Base-by-base conservation (phyloP, 2,113 vertebrate genomes). In the Ophiodon elongatus region DNA sequence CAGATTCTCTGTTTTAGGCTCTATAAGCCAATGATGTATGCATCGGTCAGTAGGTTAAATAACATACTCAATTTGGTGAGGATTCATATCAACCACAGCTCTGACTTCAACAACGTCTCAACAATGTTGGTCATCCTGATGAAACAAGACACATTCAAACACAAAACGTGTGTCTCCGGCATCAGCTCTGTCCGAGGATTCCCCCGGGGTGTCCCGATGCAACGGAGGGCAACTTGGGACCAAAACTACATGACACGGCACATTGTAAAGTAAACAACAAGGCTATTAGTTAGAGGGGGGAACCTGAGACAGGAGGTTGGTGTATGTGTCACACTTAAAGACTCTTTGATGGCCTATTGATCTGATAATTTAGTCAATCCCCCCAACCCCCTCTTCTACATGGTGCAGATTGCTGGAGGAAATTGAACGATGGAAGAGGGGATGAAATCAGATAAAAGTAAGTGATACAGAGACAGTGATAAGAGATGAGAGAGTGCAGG, bases 231-330 rank as follows among this genome's bases (percentile, higher is more conserved):
- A 86, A 84, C 72, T 83, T 89, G 96, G 96, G 95, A 96, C 59
- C 47, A 80, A 94, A 96, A 95, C 95, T 86, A 78, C 88, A 89
- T 87, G 92, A 95, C 95, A 94, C 86, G 93, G 93, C 93, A 94
- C 92, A 86, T 93, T 94, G 96, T 95, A 96, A 95, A 93, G 94
- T 94, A 96, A 96, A 96, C 96, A 97, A 96, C 96, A 96, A 87
- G 91, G 68, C 93, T 96, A 93, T 95, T 94, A 96, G 95, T 96
- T 97, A 97, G 95, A 93, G 92, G 89, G 89, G 82, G 96, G 93
- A 95, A 94, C 84, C 62, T 60, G 95, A 97, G 96, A 96, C 92
- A 89, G 85, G 68, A 57, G 63, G 80, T 79, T 59, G 79, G 66
- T 84, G 83, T 88, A 71, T 74, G 85, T 95, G 94, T 94, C 94